Base-by-base conservation (phyloP, 2,113 vertebrate genomes). In the Halichoerus grypus region DNA sequence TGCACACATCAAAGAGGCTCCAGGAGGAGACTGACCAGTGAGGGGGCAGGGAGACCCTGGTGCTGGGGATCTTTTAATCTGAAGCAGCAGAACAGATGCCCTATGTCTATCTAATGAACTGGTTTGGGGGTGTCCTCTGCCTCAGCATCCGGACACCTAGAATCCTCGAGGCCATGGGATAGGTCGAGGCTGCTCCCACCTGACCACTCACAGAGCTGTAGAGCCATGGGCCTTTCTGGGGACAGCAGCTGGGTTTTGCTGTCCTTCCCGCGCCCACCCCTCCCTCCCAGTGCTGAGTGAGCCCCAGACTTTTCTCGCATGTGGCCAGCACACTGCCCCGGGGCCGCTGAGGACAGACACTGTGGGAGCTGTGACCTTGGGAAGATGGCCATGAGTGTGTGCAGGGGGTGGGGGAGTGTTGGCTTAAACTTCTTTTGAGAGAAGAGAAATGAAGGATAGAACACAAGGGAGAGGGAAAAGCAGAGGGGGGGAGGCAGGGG, bases 191-290 rank as follows among this genome's bases (percentile, higher is more conserved):
- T 19, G 1, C 12, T 28, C 72, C 63, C 4, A 9, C 3, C 4
- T 9, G 82, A 31, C 59, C 42, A 28, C 39, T 24, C 2, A 1
- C 33, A 16, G 57, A 18, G 15, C 7, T 19, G 3, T 12, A 4
- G 24, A 31, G 57, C 26, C 39, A 33, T 11, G 33, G 11, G 10
- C 42, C 0, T 63, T 55, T 79, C 53, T 83, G 42, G 61, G 67
- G 49, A 39, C 5, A 55, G 72, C 46, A 49, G 71, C 31, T 55
- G 5, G 15, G n/a, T 22, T 67, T 46, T 8, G 51, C 13, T 18
- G 18, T 1, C 16, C 4, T n/a, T 19, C 39, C 24, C 0, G 0
- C 26, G 39, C 39, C 67, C 67, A 4, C 15, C 13, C 15, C 9
- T 28, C 4, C 51, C 42, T 28, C 72, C n/a, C 57, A 12, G 46